Base-by-base conservation (phyloP, 2,888 invertebrate genomes). In the Resseliella maxima region DNA sequence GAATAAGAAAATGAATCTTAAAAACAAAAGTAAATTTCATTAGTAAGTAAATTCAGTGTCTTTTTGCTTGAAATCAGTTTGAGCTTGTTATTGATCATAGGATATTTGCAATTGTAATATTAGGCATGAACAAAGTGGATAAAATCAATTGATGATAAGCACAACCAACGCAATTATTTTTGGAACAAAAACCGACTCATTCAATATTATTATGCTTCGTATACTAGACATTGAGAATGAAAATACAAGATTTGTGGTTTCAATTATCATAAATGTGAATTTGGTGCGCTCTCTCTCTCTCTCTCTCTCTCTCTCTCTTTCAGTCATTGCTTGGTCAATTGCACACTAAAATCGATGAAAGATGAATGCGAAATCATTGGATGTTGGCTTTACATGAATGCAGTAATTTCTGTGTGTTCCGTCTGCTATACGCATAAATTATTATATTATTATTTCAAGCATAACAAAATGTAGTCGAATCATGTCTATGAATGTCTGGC, bases 201-300 rank as follows among this genome's bases (percentile, higher is more conserved):
- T n/a, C 6, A 59, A 59, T 24, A 27, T 59, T 41, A 12, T 41
- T 41, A 8, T 41, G 41, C 6, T 41, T 41, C 41, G 41, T 41
- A 41, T 41, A 41, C 41, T 41, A 50, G 8, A 24, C 5, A 59
- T 27, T n/a, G 81, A 81, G 38, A 83, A 83, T 83, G 83, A 38
- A 83, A 83, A 38, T 38, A 83, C 38, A 38, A 83, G 81, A 81
- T 81, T 81, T 81, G 83, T 38, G 83, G 83, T 83, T 83, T 83
- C 38, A 38, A 83, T 83, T 83, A 83, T 83, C 83, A 83, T 83
- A 83, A 83, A 83, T 38, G 38, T 6, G 83, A 38, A 38, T 38
- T 83, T 83, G 38, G 83, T 83, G 38, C n/a, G 83, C n/a, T n/a
- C n/a, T n/a, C n/a, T n/a, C n/a, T n/a, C n/a, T n/a, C n/a, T n/a